Base-by-base conservation (phyloP, 2,888 invertebrate species). In the Ptychoptera contaminata region DNA sequence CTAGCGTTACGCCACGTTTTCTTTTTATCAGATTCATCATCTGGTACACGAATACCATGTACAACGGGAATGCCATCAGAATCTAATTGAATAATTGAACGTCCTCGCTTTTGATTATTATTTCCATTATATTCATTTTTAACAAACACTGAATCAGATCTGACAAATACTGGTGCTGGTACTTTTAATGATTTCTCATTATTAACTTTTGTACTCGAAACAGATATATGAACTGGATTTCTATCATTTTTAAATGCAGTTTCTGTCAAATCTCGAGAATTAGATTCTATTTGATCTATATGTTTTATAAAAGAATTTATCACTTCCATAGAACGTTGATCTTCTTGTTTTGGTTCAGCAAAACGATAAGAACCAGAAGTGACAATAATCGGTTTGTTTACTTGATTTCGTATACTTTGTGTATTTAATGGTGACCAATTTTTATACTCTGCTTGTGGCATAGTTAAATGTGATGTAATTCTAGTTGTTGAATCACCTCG, bases 1-100 rank as follows among this genome's bases (percentile, higher is more conserved):
- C 88, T 71, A 1, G 88, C 90, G 62, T 90, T 90, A 44, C 90
- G 72, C 88, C 88, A 90, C 0, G 79, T 81, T 58, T 83, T 82
- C 32, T 58, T 63, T 51, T 78, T 79, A 55, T 86, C 85, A 41
- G 79, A 78, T 45, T 83, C 82, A 52, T 86, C 83, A 56, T 91
- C 90, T 0, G 88, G 88, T 36, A 86, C 79, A 46, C 88, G 73
- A 1, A 83, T 74, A 0, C 86, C 86, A 43, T 85, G 82, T 39
- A 91, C 81, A 42, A 87, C 76, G 1, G 86, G 84, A 23, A 83
- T 80, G 0, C 82, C 82, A 53, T 83, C 82, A 7, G 70, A 66
- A 42, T 77, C 82, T 2, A 82, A 57, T 8, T 77, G 72, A 49
- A 81, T 64, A 7, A 78, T 70, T 2, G 79, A 76, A 42, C 81